Conservation (phyloP, 2,113 vertebrate species). For the Sinocyclocheilus grahami region DNA sequence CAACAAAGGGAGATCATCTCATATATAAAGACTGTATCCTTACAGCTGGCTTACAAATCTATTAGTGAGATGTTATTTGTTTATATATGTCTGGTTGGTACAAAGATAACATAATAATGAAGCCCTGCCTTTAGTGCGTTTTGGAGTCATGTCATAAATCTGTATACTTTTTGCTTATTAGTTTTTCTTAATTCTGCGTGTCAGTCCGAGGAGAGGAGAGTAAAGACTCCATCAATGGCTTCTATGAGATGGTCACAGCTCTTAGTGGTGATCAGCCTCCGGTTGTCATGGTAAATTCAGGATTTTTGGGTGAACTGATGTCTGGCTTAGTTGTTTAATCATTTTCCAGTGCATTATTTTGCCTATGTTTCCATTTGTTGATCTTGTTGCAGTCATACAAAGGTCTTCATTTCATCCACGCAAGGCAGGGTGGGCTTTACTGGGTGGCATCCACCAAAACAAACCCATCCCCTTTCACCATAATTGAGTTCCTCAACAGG, state of each 20-base stretch:
- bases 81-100: background rate
- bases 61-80: background rate
- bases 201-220: constrained; percentile 81
- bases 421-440: constrained; percentile 84
- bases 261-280: constrained; percentile 84
- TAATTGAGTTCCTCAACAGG: constrained; percentile 87
- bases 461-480: constrained; percentile 80
- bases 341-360: background rate
- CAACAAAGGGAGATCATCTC: constrained; percentile 86
- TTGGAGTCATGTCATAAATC: background rate
- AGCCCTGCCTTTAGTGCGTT: background rate
- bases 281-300: constrained; percentile 82
- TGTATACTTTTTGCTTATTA: background rate
- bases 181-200: constrained; percentile 30
- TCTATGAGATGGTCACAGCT: constrained; percentile 83
- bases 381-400: constrained; percentile 71
- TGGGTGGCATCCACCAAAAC: constrained; percentile 79
- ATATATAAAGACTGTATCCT: constrained; percentile 92
- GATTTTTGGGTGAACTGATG: background rate
- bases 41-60: background rate
- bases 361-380: background rate
- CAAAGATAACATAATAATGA: background rate
- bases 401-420: constrained; percentile 81
- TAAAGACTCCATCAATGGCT: constrained; percentile 72
- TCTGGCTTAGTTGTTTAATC: background rate